phyloP scores from a whole-genome alignment of 1,140 invertebrate species.

The Patella vulgata region DNA sequence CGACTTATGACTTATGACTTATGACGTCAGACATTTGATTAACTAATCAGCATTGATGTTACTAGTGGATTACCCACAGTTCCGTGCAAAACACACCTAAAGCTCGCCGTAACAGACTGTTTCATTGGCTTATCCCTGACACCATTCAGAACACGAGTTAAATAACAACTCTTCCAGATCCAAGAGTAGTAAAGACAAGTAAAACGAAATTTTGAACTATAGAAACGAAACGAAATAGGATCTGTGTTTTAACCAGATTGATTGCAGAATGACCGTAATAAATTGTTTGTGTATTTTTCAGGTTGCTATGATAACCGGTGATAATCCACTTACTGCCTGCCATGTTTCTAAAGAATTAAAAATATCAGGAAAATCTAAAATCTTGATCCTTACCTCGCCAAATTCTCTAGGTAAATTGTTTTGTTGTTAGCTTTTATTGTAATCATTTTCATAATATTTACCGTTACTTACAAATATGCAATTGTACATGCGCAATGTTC shows the following conservation, averaged over 20 bases:
- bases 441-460: neutral
- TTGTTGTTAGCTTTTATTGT: neutral
- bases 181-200: no score
- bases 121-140: no score
- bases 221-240: neutral
- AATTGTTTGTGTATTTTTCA: slow-evolving; percentile 61
- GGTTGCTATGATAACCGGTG: slow-evolving; percentile 99
- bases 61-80: no score
- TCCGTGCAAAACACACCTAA: no score
- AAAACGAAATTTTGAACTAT: no score
- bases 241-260: neutral
- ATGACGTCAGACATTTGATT: no score
- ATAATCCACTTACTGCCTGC: slow-evolving; percentile 98
- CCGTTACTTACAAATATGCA: neutral
- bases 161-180: no score
- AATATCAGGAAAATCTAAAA: slow-evolving; percentile 81
- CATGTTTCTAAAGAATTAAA: slow-evolving; percentile 95
- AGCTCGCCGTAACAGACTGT: no score
- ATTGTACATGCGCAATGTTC: no score
- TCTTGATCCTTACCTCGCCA: slow-evolving; percentile 75
- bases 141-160: no score
- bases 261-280: neutral
- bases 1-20: no score
- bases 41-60: no score
- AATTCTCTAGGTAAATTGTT: slow-evolving; percentile 45